Evolutionary conservation across 2,888 invertebrate species (phyloP), one percentile per base, ranked within the genome.

Genomic region (Aleiodes leptofemur): DNA sequence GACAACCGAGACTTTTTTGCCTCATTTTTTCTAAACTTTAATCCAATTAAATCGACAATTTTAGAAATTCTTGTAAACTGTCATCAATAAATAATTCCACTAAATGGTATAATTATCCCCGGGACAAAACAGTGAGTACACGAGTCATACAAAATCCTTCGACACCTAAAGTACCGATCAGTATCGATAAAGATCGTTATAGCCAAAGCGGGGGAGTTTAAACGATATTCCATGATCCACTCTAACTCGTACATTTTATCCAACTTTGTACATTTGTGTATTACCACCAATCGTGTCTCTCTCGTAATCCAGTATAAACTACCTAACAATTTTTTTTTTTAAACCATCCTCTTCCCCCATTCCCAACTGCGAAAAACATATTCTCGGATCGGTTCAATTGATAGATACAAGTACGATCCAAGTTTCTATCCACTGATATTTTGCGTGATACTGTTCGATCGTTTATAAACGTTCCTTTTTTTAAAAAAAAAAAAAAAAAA

Each of bases 321-420:
- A 56, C 16, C 55, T 68, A 3, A 51, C 68, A 50, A 23, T 23
- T 16, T 9, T 29, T 29, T 16, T 23, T 29, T 51, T 34, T 34
- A 4, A 34, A 34, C 68, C 69, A 43, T 43, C 53, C 43, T 38
- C 56, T n/a, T 23, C 43, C 23, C 43, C 43, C n/a, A 16, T 16
- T 48, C 48, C 11, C 61, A 38, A 64, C 64, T 64, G 23, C 8
- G 4, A 43, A 48, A 64, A 64, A 64, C 31, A 64, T 38, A 70
- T 61, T 43, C 34, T 51, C 50, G 31, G 48, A 53, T 69, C 69
- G 69, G 55, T 55, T 74, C 64, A 74, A 74, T 74, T 74, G 74
- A 74, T 74, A 74, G 74, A 74, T 74, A 74, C 70, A 74, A 70
- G 61, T 29, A 38, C 69, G 64, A 50, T 61, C 59, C 59, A 61